A percentile compares a stretch with the other conserved stretches of the same genome.
These are phyloP conservation scores for Boleophthalmus pectinirostris DNA, from an alignment of 2,113 vertebrate genomes.

Conservation along the genomic window DNA sequence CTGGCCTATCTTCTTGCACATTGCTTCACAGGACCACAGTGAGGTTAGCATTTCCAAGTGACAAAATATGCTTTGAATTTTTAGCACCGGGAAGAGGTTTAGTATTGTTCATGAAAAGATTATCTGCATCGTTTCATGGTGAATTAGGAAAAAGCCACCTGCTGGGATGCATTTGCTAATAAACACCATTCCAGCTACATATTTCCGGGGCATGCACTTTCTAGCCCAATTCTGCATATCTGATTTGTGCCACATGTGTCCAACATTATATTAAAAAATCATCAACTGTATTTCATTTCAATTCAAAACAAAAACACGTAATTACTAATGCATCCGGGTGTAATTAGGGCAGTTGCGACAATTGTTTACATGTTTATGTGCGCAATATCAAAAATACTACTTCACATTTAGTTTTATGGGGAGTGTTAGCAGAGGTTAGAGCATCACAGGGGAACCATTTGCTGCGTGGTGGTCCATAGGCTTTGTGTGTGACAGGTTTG, in stretches of 20 bases:
- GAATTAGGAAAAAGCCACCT: constrained; percentile 33
- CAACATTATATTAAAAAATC: background rate
- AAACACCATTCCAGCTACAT: background rate
- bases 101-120: constrained; percentile 19
- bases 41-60: background rate
- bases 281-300: background rate
- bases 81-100: constrained; percentile 1
- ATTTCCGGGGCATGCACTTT: constrained; percentile 13
- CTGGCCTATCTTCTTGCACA: background rate
- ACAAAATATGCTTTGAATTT: constrained; percentile 17
- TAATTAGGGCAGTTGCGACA: background rate
- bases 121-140: constrained; percentile 33
- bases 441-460: constrained; percentile 27
- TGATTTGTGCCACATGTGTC: constrained; percentile 44
- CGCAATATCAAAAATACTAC: constrained; percentile 2
- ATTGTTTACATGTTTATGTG: constrained; percentile 12
- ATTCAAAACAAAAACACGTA: background rate
- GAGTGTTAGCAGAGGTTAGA: constrained; percentile 32
- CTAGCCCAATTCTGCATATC: constrained; percentile 16
- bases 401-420: constrained; percentile 4
- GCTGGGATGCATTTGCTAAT: constrained; percentile 15
- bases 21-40: background rate
- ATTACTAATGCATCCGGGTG: background rate
- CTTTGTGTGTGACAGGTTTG: constrained; percentile 35
- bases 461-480: constrained; percentile 49